A percentile compares a stretch with the other conserved stretches of the same genome.
phyloP scores from a whole-genome alignment of 2,797 vertebrate genomes.

The Melanotaenia nigrans region DNA sequence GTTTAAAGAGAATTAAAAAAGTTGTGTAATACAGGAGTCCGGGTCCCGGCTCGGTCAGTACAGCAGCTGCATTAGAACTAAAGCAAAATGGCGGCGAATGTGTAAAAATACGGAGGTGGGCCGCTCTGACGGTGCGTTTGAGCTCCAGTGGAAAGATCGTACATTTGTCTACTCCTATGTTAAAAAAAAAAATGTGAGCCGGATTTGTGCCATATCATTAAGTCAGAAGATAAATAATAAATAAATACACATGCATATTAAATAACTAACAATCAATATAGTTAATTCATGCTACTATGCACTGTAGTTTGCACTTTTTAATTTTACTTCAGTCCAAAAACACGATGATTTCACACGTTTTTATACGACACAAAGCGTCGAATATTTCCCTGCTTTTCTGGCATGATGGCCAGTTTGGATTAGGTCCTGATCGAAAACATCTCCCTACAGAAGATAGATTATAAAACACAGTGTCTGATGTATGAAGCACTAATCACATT shows the following conservation, averaged over 20 bases:
- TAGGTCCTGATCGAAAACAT: too few relatives aligned
- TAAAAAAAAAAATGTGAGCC: neutral
- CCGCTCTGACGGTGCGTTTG: neutral
- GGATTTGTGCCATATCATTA: neutral
- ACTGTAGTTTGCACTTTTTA: too few relatives aligned
- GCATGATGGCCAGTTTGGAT: too few relatives aligned
- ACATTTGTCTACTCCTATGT: neutral
- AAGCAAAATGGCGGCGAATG: constrained; percentile 13
- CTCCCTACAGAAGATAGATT: too few relatives aligned
- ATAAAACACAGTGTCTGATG: too few relatives aligned
- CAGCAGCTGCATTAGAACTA: neutral
- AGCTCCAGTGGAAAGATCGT: neutral
- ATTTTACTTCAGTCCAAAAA: too few relatives aligned
- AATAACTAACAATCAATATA: too few relatives aligned
- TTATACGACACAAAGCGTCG: too few relatives aligned
- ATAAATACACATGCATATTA: neutral
- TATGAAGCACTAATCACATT: too few relatives aligned
- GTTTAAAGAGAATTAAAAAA: neutral
- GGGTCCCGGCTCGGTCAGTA: constrained; percentile 4
- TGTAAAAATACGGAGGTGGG: neutral
- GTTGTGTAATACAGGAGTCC: constrained; percentile 6
- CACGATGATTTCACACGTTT: too few relatives aligned
- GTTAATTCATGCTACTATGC: too few relatives aligned
- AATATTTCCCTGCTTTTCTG: too few relatives aligned
- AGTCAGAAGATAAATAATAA: neutral